Evolutionary conservation across 2,888 invertebrate species (phyloP).

Genomic region (Troides oblongomaculatus): DNA sequence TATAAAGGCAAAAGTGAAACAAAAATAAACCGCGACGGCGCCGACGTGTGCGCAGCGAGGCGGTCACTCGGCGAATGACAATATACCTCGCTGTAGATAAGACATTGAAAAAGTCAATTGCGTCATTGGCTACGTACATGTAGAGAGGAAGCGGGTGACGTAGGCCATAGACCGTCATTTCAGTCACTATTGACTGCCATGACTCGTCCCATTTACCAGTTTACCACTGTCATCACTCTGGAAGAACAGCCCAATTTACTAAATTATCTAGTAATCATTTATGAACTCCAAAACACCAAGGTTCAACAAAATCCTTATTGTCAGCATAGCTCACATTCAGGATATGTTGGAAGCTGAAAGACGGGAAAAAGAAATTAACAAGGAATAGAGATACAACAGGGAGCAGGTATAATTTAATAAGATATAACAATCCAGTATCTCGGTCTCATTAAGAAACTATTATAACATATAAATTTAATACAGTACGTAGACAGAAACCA

Average conservation of each 20-base stretch:
- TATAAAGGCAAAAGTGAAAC: slow-evolving; percentile 69
- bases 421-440: background rate
- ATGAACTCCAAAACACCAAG: background rate
- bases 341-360: background rate
- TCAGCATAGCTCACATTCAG: background rate
- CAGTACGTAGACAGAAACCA: background rate
- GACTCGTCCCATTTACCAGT: slow-evolving; percentile 55
- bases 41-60: slow-evolving; percentile 69
- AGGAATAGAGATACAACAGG: background rate
- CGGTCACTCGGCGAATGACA: slow-evolving; percentile 74
- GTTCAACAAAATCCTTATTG: background rate
- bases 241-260: slow-evolving; percentile 15
- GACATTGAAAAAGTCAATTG: slow-evolving; percentile 80
- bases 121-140: slow-evolving; percentile 77
- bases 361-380: background rate
- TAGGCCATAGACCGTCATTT: slow-evolving; percentile 66
- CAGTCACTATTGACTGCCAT: slow-evolving; percentile 61
- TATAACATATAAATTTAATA: background rate
- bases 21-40: slow-evolving; percentile 58
- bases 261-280: background rate
- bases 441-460: background rate
- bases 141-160: slow-evolving; percentile 75
- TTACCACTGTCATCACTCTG: slow-evolving; percentile 50
- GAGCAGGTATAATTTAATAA: background rate
- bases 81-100: slow-evolving; percentile 76